Evolutionary conservation across 2,888 invertebrate species (phyloP).

Genomic region (Pandemis corylana): DNA sequence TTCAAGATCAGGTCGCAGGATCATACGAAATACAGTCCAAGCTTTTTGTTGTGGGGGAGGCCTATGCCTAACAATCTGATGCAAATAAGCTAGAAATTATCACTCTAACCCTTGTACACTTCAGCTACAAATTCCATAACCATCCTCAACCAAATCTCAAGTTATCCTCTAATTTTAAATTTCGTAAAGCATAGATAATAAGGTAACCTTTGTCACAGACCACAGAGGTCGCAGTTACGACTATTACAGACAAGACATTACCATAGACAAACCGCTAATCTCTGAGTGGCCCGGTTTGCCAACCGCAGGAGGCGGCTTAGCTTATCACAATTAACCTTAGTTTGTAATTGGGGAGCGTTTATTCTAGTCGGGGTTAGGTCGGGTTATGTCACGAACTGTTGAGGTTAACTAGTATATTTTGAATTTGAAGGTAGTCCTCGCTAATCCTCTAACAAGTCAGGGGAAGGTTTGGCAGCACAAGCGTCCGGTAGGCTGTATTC

Average conservation of each 20-base stretch:
- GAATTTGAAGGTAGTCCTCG: too few relatives aligned
- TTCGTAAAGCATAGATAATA: slow-evolving; percentile 28
- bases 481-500: too few relatives aligned
- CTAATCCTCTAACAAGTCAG: too few relatives aligned
- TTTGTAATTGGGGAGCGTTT: slow-evolving; percentile 18
- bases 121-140: not conserved
- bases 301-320: slow-evolving; percentile 30
- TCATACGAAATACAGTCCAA: too few relatives aligned
- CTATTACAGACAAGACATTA: slow-evolving; percentile 41
- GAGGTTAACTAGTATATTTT: not conserved
- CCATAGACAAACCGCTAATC: slow-evolving; percentile 46
- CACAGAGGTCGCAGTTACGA: slow-evolving; percentile 48
- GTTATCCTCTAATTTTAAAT: slow-evolving; percentile 14
- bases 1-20: too few relatives aligned
- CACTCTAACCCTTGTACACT: not conserved
- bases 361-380: slow-evolving; percentile 35
- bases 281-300: slow-evolving; percentile 23
- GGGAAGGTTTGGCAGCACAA: too few relatives aligned
- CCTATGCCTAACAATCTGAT: too few relatives aligned
- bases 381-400: slow-evolving; percentile 34
- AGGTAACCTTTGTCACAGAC: slow-evolving; percentile 26
- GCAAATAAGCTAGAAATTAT: not conserved
- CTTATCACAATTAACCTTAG: slow-evolving; percentile 31
- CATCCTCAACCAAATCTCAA: not conserved
- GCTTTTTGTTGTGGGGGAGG: too few relatives aligned